Percentiles rank a stretch among this genome's conserved stretches.
phyloP scores from a whole-genome alignment of 1,140 invertebrate genomes.

The Theocolax elegans region DNA sequence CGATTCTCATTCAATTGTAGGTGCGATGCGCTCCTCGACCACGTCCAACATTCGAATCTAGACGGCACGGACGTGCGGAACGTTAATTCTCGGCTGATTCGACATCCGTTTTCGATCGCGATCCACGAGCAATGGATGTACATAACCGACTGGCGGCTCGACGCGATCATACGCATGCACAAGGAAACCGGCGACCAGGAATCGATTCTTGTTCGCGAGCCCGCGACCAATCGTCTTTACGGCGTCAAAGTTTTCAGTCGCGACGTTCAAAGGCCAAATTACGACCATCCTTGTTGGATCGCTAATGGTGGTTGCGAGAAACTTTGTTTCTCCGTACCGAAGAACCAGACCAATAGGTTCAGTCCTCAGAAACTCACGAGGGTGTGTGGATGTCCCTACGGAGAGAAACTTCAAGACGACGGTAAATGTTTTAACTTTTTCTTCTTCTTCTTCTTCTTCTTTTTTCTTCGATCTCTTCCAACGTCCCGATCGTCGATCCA shows the following conservation, averaged over 20 bases:
- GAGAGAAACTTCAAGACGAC: conserved; percentile 85
- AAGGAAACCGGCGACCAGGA: conserved; percentile 90
- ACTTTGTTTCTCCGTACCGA: conserved; percentile 90
- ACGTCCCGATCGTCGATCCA: too few species aligned
- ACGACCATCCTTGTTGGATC: conserved; percentile 83
- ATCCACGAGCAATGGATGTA: conserved; percentile 95
- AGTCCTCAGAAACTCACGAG: conserved; percentile 64
- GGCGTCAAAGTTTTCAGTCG: conserved; percentile 92
- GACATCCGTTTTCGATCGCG: conserved; percentile 96
- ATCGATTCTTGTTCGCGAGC: conserved; percentile 85
- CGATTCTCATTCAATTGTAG: not conserved
- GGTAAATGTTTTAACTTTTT: conserved; percentile 47
- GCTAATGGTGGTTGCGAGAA: conserved; percentile 94
- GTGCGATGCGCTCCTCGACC: conserved; percentile 93
- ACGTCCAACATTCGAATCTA: conserved; percentile 94
- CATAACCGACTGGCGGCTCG: conserved; percentile 96
- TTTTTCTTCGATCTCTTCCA: too few species aligned
- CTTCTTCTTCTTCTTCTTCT: too few species aligned
- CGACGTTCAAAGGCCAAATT: conserved; percentile 78
- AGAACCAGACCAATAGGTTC: conserved; percentile 58
- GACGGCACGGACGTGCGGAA: conserved; percentile 94
- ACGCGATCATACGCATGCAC: conserved; percentile 92
- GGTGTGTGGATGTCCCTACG: conserved; percentile 95
- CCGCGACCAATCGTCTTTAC: conserved; percentile 90
- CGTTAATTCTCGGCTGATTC: conserved; percentile 87